Percentiles rank a stretch among this genome's conserved stretches.
These are phyloP conservation scores for Cephalopachus bancanus DNA, from an alignment of 2,797 vertebrate species.

Conservation along the genomic window DNA sequence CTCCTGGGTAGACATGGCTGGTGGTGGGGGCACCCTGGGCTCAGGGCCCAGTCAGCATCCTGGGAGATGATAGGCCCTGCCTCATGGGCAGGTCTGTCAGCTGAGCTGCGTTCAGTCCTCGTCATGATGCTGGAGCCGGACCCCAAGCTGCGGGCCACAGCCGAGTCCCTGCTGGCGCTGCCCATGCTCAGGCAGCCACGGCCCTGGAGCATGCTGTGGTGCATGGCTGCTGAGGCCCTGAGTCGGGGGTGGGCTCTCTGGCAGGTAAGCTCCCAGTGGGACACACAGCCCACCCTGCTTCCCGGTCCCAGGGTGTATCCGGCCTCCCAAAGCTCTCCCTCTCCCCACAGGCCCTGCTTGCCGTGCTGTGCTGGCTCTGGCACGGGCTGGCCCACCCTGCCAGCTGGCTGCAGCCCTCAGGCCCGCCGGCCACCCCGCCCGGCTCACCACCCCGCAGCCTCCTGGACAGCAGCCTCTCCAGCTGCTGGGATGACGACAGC, in stretches of 20 bases:
- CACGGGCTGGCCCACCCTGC: constrained; percentile 79
- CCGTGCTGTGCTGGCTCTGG: constrained; percentile 84
- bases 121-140: constrained; percentile 92
- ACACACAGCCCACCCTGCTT: neutral
- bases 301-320: neutral
- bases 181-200: constrained; percentile 78
- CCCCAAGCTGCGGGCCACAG: constrained; percentile 90
- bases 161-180: constrained; percentile 88
- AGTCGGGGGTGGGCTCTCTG: constrained; percentile 78
- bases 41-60: neutral
- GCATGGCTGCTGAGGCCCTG: constrained; percentile 81
- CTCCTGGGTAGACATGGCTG: neutral
- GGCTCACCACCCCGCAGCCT: constrained; percentile 88
- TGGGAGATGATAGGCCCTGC: neutral
- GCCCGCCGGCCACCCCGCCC: constrained; percentile 89
- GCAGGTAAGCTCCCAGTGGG: constrained; percentile 77
- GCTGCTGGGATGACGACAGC: constrained; percentile 87
- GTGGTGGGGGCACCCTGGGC: neutral
- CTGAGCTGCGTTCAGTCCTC: constrained; percentile 92
- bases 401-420: constrained; percentile 84
- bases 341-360: constrained; percentile 72
- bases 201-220: constrained; percentile 84
- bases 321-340: neutral
- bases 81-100: constrained; percentile 87
- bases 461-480: constrained; percentile 86